phyloP scores from a whole-genome alignment of 2,113 vertebrate genomes.

The Pygoscelis adeliae region DNA sequence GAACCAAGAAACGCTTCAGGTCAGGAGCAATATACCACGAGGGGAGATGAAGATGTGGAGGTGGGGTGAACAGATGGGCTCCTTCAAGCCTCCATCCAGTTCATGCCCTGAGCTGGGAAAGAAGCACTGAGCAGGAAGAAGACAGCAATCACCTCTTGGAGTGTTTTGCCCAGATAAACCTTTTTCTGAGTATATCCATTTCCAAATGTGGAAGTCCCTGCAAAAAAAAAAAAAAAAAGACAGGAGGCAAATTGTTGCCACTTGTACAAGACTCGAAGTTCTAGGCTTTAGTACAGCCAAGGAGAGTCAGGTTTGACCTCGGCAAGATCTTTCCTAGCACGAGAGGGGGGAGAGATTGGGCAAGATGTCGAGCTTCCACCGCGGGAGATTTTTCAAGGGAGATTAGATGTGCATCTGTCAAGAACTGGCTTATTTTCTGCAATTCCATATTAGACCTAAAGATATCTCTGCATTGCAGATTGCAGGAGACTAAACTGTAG shows the following conservation, averaged over 20 bases:
- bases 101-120: neutral
- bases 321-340: neutral
- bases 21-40: neutral
- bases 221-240: no score
- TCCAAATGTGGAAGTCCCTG: neutral
- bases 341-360: neutral
- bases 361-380: neutral
- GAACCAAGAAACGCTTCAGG: conserved; percentile 1
- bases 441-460: neutral
- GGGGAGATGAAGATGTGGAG: neutral
- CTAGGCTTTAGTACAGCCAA: neutral
- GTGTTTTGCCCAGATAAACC: neutral
- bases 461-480: neutral
- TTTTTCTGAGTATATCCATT: neutral
- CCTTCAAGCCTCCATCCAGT: neutral
- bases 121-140: neutral
- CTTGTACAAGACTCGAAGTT: neutral
- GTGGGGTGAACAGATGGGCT: neutral
- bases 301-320: neutral
- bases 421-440: neutral
- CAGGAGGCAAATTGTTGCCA: neutral
- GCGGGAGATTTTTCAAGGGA: neutral
- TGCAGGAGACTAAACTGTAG: neutral
- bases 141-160: neutral
- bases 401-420: neutral